Base-by-base conservation (phyloP, 2,797 vertebrate species). In the Betta splendens region DNA sequence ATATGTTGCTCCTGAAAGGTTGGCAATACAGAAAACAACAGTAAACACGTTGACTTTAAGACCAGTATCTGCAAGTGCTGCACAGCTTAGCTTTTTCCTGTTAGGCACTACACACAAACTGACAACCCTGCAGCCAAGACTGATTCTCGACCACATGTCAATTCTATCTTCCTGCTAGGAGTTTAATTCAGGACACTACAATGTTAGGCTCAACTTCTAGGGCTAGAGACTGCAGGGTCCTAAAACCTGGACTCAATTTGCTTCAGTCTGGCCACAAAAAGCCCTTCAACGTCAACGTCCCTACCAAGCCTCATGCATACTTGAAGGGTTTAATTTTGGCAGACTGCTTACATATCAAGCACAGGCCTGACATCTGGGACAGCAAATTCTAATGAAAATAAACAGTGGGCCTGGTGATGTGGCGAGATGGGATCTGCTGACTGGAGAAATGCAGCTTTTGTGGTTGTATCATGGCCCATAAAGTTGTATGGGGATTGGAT, bases 171-270 rank as follows among this genome's bases (percentile, higher is more conserved):
- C 6, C 22, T 22, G 9, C 20, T 50, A 3, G 3, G 23, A 49
- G 48, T 71, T 79, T 37, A 69, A 78, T 75, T 58, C 38, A 63
- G 54, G 25, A 46, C 26, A 35, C 29, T 71, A 65, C 43, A 54
- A 54, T 36, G 18, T 68, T 43, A 66, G 42, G 10, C 62, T 39
- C 6, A 26, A 52, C 53, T 53, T 58, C 23, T 31, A 52, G 33
- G 7, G 57, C 29, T 25, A 18, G 40, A 42, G 32, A n/a, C n/a
- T n/a, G n/a, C n/a, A 31, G 37, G 33, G 15, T 79, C 80, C 58
- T 61, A 57, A 77, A 67, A 66, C 85, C 67, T 71, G 67, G 83
- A 89, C 28, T 55, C 62, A 35, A 33, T 39, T 68, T 57, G 68
- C 87, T 85, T 85, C 64, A 17, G 42, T 50, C 49, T 69, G 51